phyloP scores from a whole-genome alignment of 2,113 vertebrate genomes.

The Hepsetus odoe region DNA sequence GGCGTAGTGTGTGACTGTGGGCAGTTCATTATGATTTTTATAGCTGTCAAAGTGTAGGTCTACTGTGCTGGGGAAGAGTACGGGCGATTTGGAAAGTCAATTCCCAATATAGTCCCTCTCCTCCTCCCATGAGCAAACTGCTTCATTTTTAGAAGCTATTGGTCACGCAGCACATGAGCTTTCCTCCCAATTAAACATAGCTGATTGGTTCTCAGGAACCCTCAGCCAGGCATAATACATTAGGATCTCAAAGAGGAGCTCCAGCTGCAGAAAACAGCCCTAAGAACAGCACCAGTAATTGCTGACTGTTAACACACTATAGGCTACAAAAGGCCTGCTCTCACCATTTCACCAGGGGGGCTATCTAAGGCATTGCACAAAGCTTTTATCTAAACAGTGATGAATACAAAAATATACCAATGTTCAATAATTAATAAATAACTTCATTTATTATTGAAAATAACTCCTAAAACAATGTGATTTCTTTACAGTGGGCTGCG shows the following conservation, averaged over 20 bases:
- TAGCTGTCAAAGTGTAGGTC: conserved; percentile 4
- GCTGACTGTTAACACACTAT: not conserved
- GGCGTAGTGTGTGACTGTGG: not conserved
- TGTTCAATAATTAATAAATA: too few species aligned
- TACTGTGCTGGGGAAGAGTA: not conserved
- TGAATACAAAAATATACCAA: too few species aligned
- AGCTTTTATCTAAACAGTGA: too few species aligned
- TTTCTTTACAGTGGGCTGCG: too few species aligned
- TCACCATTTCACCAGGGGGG: too few species aligned
- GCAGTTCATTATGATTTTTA: conserved; percentile 6
- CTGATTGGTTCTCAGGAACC: not conserved
- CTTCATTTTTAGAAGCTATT: not conserved
- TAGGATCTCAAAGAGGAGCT: too few species aligned
- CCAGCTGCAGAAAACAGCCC: not conserved
- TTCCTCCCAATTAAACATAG: conserved; percentile 6
- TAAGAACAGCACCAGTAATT: not conserved
- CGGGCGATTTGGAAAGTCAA: conserved; percentile 11
- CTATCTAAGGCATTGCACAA: too few species aligned
- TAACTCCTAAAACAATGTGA: too few species aligned
- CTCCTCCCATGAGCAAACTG: not conserved
- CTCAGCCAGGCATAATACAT: not conserved
- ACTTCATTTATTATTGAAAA: too few species aligned
- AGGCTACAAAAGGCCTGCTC: too few species aligned
- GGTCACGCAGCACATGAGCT: not conserved
- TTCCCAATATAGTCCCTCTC: conserved; percentile 7